Conservation (phyloP, 2,888 invertebrate genomes). For the Ephialtes manifestator region DNA sequence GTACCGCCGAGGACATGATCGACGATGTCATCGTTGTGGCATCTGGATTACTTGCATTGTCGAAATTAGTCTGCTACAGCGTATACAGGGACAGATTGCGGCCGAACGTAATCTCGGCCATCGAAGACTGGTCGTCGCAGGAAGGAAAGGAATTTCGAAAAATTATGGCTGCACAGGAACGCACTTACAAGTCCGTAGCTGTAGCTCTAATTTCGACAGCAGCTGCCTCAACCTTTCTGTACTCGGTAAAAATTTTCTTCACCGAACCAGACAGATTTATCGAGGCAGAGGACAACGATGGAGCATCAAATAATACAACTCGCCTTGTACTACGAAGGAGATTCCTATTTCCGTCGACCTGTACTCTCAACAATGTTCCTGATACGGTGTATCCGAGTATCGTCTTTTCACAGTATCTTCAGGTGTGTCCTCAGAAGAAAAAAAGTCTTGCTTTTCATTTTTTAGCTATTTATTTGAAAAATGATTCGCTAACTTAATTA, state of each 20-base stretch:
- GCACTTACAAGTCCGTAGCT: conserved; percentile 63
- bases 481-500: too few species aligned
- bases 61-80: conserved; percentile 73
- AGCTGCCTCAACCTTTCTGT: conserved; percentile 61
- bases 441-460: neutral
- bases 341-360: conserved; percentile 70
- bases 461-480: too few species aligned
- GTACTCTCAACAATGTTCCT: conserved; percentile 66
- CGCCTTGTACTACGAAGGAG: conserved; percentile 53
- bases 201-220: conserved; percentile 64
- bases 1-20: conserved; percentile 73
- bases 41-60: conserved; percentile 70
- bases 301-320: conserved; percentile 43
- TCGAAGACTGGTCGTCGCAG: conserved; percentile 73
- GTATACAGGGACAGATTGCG: conserved; percentile 71
- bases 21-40: conserved; percentile 72
- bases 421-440: conserved; percentile 33
- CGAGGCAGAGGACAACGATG: conserved; percentile 45
- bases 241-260: conserved; percentile 65
- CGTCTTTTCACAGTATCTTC: conserved; percentile 62
- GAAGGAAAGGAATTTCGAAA: conserved; percentile 62
- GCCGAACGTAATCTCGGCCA: conserved; percentile 67
- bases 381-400: conserved; percentile 63
- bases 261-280: conserved; percentile 67
- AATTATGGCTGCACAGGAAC: conserved; percentile 71